Evolutionary conservation across 2,113 vertebrate species (phyloP).

Genomic region (Microtus ochrogaster): DNA sequence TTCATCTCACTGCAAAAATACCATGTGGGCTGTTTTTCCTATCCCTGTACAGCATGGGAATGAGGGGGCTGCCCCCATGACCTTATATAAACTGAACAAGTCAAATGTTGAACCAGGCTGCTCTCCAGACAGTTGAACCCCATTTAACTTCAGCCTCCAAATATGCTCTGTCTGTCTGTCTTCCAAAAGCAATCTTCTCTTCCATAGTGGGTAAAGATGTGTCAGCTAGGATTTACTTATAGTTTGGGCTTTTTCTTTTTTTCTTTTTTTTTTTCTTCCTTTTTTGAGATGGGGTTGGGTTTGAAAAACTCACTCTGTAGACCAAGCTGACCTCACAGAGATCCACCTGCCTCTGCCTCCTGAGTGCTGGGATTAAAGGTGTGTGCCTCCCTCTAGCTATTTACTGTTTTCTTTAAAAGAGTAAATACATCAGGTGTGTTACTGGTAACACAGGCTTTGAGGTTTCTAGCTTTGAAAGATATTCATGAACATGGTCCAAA

Average conservation of each 20-base stretch:
- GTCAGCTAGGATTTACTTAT: neutral
- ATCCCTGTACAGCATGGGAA: neutral
- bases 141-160: constrained; percentile 6
- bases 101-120: constrained; percentile 16
- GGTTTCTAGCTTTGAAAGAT: constrained; percentile 39
- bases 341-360: too few species aligned
- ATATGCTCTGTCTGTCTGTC: neutral
- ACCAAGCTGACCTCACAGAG: too few species aligned
- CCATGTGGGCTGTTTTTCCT: neutral
- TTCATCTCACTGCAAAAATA: neutral
- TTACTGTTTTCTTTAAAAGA: constrained; percentile 51
- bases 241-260: too few species aligned
- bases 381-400: neutral
- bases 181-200: neutral
- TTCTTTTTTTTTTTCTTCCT: too few species aligned
- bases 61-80: neutral
- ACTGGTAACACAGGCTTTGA: constrained; percentile 63
- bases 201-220: neutral
- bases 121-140: neutral
- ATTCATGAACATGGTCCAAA: constrained; percentile 37
- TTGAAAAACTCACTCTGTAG: too few species aligned
- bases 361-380: too few species aligned
- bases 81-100: neutral
- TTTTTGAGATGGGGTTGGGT: too few species aligned
- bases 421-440: constrained; percentile 44